phyloP scores from a whole-genome alignment of 1,140 invertebrate genomes.

The Drosophila arawakana region DNA sequence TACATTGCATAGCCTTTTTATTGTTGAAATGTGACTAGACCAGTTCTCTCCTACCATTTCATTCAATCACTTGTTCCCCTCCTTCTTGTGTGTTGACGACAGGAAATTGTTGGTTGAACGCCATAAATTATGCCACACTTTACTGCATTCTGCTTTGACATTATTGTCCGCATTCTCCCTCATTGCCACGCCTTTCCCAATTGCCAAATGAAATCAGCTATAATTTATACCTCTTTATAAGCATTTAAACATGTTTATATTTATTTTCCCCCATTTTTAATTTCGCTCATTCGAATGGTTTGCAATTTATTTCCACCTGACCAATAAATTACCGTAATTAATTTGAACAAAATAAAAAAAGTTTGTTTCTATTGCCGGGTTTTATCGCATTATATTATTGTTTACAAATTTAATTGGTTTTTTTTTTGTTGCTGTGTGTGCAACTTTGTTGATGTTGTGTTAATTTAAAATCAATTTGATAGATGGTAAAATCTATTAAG shows the following conservation, averaged over 20 bases:
- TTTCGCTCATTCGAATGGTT: constrained; percentile 24
- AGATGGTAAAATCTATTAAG: neutral
- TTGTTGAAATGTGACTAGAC: neutral
- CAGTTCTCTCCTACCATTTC: neutral
- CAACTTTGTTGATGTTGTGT: constrained; percentile 15
- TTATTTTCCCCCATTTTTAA: constrained; percentile 30
- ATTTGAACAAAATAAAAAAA: constrained; percentile 28
- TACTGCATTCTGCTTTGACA: constrained; percentile 28
- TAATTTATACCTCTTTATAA: constrained; percentile 48
- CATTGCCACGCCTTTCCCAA: neutral
- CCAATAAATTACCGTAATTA: constrained; percentile 55
- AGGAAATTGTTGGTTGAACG: constrained; percentile 49
- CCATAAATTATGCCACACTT: constrained; percentile 56
- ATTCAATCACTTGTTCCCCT: neutral
- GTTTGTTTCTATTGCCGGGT: no score
- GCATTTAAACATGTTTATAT: constrained; percentile 45
- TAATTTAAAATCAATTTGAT: constrained; percentile 27
- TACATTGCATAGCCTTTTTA: neutral
- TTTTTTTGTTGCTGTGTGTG: neutral
- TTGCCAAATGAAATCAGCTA: constrained; percentile 47
- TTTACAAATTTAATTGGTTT: constrained; percentile 20
- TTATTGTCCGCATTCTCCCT: constrained; percentile 10
- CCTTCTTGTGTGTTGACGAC: constrained; percentile 15
- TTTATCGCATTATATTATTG: constrained; percentile 11
- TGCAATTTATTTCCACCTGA: constrained; percentile 49